Conservation (phyloP, 2,797 vertebrate genomes). For the Pseudomugil tenellus region DNA sequence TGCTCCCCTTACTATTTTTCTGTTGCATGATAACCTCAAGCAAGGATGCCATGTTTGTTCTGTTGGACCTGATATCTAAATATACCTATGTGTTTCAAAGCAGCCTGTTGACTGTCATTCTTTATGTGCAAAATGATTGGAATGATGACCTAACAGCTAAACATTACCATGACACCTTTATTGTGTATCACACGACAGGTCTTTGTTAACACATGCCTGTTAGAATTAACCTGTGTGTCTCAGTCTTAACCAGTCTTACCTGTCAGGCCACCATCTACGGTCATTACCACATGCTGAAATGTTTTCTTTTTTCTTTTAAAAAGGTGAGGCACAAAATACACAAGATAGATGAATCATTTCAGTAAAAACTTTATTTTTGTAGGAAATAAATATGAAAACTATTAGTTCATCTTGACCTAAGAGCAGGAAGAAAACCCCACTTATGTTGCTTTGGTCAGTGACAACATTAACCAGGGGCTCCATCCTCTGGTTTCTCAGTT, state of each 20-base stretch:
- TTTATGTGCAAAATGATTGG: background rate
- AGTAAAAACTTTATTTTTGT: constrained; percentile 59
- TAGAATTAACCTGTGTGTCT: background rate
- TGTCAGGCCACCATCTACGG: constrained; percentile 42
- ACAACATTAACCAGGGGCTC: background rate
- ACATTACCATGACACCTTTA: background rate
- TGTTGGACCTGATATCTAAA: constrained; percentile 76
- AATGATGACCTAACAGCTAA: background rate
- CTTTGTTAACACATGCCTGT: background rate
- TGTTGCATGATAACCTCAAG: constrained; percentile 85
- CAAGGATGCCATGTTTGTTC: constrained; percentile 80
- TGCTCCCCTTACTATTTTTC: constrained; percentile 66
- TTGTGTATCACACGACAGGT: background rate
- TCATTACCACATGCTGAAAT: background rate
- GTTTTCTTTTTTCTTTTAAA: background rate
- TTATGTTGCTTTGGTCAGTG: background rate
- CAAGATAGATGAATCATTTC: accelerated
- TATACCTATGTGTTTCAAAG: constrained; percentile 80
- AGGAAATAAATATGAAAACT: constrained; percentile 52
- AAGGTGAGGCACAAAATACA: background rate
- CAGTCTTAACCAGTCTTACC: constrained; percentile 58
- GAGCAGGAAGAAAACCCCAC: background rate
- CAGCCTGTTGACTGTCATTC: constrained; percentile 49
- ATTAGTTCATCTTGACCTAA: constrained; percentile 15
- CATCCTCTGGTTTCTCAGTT: background rate